These are phyloP conservation scores for Diadromus collaris DNA, from an alignment of 2,888 invertebrate genomes.

Conservation along the genomic window DNA sequence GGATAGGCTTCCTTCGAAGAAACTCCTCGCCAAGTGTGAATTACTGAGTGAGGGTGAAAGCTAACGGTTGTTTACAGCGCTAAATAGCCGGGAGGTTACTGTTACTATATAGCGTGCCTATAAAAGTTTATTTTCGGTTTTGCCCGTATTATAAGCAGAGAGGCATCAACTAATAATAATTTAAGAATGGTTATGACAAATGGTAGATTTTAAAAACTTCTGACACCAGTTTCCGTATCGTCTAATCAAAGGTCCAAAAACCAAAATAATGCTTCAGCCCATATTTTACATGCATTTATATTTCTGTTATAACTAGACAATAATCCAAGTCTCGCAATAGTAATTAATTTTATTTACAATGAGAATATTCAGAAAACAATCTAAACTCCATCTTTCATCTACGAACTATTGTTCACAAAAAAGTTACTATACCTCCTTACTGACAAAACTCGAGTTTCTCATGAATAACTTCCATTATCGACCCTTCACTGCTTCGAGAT, in stretches of 20 bases:
- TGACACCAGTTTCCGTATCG: background rate
- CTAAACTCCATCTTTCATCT: no score
- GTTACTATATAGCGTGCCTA: conserved; percentile 34
- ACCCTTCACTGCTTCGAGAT: background rate
- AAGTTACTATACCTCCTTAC: background rate
- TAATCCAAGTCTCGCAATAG: no score
- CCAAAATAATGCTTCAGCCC: no score
- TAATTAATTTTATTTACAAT: no score
- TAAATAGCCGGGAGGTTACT: conserved; percentile 47
- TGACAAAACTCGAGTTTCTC: background rate
- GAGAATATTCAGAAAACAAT: no score
- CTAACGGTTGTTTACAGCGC: conserved; percentile 49
- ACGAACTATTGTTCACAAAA: no score
- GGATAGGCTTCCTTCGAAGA: background rate
- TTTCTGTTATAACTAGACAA: no score
- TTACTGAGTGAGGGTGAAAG: background rate
- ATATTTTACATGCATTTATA: no score
- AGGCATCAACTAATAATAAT: background rate
- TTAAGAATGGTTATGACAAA: background rate
- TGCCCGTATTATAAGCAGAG: background rate
- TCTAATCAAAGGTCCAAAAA: no score
- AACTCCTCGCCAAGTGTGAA: background rate
- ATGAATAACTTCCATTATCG: background rate
- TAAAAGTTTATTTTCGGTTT: conserved; percentile 13
- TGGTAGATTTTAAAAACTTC: background rate